A percentile compares a stretch with the other conserved stretches of the same genome.
phyloP scores from a whole-genome alignment of 2,888 invertebrate species.

The Lithophane ornitopus region DNA sequence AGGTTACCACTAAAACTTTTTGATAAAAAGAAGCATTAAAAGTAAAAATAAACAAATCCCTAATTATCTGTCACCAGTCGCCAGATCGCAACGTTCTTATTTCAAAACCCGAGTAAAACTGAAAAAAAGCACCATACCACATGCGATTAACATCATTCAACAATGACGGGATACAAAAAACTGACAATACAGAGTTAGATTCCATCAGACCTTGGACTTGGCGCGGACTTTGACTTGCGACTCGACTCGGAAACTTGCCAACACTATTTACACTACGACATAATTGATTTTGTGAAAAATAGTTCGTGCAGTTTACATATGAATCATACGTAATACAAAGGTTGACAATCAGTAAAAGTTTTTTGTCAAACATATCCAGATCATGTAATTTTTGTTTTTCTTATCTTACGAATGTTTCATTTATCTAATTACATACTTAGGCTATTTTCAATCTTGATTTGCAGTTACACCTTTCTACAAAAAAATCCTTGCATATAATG shows the following conservation, averaged over 20 bases:
- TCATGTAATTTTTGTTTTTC: neutral
- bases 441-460: neutral
- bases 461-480: no score
- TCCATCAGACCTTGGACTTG: constrained; percentile 69
- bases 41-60: neutral
- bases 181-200: constrained; percentile 49
- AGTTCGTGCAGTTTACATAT: constrained; percentile 27
- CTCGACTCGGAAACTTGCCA: constrained; percentile 70
- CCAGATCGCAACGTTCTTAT: neutral
- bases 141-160: constrained; percentile 37
- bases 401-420: neutral
- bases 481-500: neutral
- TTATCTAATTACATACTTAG: neutral
- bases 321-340: constrained; percentile 25
- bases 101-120: neutral
- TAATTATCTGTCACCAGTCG: neutral
- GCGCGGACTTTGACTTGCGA: constrained; percentile 69
- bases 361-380: neutral
- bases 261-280: constrained; percentile 59
- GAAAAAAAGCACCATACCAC: neutral
- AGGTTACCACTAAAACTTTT: neutral
- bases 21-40: neutral
- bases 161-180: constrained; percentile 28
- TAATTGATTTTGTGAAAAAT: constrained; percentile 53
- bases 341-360: constrained; percentile 3